phyloP scores from a whole-genome alignment of 2,113 vertebrate species.

The Rattus rattus region DNA sequence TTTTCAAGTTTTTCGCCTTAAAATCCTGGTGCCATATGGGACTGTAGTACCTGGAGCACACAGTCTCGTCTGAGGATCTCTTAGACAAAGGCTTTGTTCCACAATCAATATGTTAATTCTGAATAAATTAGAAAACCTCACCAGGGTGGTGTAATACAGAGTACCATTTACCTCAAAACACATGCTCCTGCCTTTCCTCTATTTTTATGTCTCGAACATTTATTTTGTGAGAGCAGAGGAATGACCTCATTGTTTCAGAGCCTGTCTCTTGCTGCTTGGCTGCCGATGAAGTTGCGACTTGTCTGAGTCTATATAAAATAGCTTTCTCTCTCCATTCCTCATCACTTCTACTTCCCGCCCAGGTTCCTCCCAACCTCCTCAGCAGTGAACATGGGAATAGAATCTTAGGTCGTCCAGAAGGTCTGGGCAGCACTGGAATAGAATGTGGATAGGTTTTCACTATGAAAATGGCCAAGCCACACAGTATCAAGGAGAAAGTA shows the following conservation, averaged over 20 bases:
- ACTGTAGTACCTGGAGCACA: not conserved
- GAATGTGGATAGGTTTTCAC: not conserved
- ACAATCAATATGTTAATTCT: constrained; percentile 73
- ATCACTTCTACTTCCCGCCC: not conserved
- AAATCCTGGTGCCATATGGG: constrained; percentile 19
- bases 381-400: not conserved
- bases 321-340: not conserved
- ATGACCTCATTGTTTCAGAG: constrained; percentile 51
- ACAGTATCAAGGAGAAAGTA: not conserved
- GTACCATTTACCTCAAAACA: not conserved
- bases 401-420: not conserved
- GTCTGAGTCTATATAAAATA: not conserved
- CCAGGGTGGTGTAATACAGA: not conserved
- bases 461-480: not conserved
- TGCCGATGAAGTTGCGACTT: constrained; percentile 51
- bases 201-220: constrained; percentile 62
- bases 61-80: constrained; percentile 24
- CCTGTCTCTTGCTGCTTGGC: constrained; percentile 4
- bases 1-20: constrained; percentile 42
- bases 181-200: not conserved
- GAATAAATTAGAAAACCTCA: constrained; percentile 50
- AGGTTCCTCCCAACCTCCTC: not conserved
- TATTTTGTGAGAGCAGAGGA: constrained; percentile 39
- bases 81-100: constrained; percentile 49
- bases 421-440: not conserved